phyloP scores from a whole-genome alignment of 2,888 invertebrate species.

The Drosophila setosimentum region DNA sequence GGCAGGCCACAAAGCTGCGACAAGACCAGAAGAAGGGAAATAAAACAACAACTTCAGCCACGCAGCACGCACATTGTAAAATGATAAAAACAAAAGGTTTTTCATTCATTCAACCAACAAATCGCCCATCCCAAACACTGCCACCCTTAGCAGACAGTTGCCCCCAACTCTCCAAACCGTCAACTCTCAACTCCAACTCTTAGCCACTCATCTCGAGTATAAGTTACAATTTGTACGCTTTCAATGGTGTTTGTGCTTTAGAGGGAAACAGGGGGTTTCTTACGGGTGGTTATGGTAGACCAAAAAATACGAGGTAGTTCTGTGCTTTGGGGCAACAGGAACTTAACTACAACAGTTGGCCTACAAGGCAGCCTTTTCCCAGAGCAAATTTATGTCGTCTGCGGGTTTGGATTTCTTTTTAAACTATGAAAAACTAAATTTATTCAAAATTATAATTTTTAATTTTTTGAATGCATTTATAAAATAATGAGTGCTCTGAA shows the following conservation, averaged over 20 bases:
- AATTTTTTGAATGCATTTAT: neutral
- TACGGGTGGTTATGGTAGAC: neutral
- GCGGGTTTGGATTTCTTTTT: neutral
- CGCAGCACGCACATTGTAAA: conserved; percentile 69
- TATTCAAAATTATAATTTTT: neutral
- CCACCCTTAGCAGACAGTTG: conserved; percentile 9
- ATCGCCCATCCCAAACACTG: conserved; percentile 9
- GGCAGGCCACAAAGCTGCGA: conserved; percentile 24
- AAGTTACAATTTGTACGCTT: conserved; percentile 78
- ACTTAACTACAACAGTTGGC: conserved; percentile 28
- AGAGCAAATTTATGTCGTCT: neutral
- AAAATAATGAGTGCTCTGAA: neutral
- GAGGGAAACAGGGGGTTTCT: conserved; percentile 2
- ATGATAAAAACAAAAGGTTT: conserved; percentile 79
- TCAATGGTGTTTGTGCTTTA: conserved; percentile 60
- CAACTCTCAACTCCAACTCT: conserved; percentile 16
- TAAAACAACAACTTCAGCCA: conserved; percentile 9
- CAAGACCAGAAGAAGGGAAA: conserved; percentile 8
- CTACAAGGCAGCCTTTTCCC: conserved; percentile 19
- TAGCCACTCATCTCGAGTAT: conserved; percentile 63
- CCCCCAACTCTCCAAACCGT: conserved; percentile 1
- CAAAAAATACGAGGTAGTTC: conserved; percentile 30
- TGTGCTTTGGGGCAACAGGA: conserved; percentile 3
- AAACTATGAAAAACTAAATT: neutral
- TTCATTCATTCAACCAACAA: conserved; percentile 9